phyloP scores from a whole-genome alignment of 2,113 vertebrate genomes.

The Cebus imitator region DNA sequence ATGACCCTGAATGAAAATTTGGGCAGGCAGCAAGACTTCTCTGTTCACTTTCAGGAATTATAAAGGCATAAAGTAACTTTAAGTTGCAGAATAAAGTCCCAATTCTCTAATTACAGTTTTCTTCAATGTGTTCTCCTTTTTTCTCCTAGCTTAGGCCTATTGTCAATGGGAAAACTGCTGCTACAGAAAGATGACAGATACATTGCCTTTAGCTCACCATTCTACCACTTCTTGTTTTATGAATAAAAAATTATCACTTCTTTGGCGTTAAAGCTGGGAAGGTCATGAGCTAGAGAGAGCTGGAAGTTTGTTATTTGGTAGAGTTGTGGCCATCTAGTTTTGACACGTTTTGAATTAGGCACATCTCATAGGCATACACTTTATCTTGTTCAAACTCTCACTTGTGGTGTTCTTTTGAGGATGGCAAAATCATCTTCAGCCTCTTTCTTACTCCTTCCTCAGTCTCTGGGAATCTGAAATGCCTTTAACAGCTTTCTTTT shows the following conservation, averaged over 20 bases:
- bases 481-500: neutral
- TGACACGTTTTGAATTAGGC: neutral
- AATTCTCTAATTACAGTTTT: neutral
- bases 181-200: neutral
- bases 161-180: neutral
- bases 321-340: neutral
- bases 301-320: neutral
- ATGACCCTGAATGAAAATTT: neutral
- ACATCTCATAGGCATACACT: neutral
- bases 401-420: neutral
- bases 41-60: neutral
- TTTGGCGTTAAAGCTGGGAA: neutral
- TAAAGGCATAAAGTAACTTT: neutral
- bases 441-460: neutral
- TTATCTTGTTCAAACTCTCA: neutral
- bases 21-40: neutral
- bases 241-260: neutral
- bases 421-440: conserved; percentile 6
- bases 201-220: neutral
- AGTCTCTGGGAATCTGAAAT: neutral
- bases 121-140: neutral
- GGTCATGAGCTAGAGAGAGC: neutral
- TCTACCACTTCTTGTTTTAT: neutral
- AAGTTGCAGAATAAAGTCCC: neutral
- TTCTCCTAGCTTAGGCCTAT: neutral